Percentiles rank a stretch among this genome's conserved stretches.
Conservation (phyloP, 2,113 vertebrate species). For the Anser brachyrhynchus region DNA sequence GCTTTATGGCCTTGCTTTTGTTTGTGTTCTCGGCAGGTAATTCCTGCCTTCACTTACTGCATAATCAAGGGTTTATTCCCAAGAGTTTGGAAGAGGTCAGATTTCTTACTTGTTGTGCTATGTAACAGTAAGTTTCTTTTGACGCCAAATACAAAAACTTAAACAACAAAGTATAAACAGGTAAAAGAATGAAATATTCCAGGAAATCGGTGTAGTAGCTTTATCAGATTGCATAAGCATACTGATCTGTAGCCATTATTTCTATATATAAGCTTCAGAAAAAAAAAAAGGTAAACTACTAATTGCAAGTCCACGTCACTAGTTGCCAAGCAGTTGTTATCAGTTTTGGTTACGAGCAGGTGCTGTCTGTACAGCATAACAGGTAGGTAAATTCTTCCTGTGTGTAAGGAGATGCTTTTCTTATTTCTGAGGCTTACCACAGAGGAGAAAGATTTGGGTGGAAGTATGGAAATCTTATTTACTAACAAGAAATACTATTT, state of each 20-base stretch:
- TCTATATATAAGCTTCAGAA: not conserved
- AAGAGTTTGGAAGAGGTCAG: not conserved
- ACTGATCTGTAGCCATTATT: not conserved
- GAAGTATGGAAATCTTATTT: not conserved
- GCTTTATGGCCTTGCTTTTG: not conserved
- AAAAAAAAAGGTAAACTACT: not conserved
- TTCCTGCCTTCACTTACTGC: not conserved
- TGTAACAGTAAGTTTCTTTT: not conserved
- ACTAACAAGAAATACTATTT: not conserved
- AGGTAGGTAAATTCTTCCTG: not conserved
- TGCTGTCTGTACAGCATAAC: not conserved
- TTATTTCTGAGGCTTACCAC: not conserved
- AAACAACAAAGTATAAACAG: not conserved
- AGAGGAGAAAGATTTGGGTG: not conserved
- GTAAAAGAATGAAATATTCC: not conserved
- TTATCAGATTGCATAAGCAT: not conserved
- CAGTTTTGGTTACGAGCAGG: not conserved
- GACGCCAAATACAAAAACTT: not conserved
- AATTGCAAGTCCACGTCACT: not conserved
- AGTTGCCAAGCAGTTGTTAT: not conserved
- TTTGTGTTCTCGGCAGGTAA: not conserved
- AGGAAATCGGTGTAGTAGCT: not conserved
- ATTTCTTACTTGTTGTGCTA: not conserved
- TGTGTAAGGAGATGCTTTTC: not conserved
- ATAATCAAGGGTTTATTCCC: not conserved